These are phyloP conservation scores for Stegana nigrithorax DNA, from an alignment of 2,888 invertebrate species.

Conservation along the genomic window DNA sequence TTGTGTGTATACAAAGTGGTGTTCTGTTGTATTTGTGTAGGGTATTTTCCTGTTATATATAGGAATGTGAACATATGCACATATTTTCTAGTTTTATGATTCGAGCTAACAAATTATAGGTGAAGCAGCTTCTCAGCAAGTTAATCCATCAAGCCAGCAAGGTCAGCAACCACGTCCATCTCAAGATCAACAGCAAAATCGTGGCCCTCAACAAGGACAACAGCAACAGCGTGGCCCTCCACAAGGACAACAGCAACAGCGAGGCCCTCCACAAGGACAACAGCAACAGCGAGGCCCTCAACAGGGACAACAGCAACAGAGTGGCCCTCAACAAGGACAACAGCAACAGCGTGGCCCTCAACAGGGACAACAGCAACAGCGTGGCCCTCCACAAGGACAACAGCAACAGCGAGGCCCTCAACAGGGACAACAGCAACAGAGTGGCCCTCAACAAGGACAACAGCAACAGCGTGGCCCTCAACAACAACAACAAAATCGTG, in stretches of 20 bases:
- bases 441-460: neutral
- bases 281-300: conserved; percentile 6
- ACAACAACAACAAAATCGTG: conserved; percentile 13
- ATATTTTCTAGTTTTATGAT: too few species aligned
- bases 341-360: neutral
- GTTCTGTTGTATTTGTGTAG: too few species aligned
- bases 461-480: conserved; percentile 3
- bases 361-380: neutral
- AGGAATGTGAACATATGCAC: too few species aligned
- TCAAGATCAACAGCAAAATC: conserved; percentile 7
- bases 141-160: too few species aligned
- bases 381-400: neutral
- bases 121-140: too few species aligned
- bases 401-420: conserved; percentile 8
- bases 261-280: neutral
- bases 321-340: neutral
- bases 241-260: neutral
- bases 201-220: neutral
- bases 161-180: conserved; percentile 3
- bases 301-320: conserved; percentile 1
- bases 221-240: neutral
- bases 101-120: too few species aligned
- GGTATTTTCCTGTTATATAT: too few species aligned
- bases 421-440: neutral
- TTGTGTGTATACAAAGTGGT: too few species aligned